Percentiles rank a stretch among this genome's conserved stretches.
phyloP scores from a whole-genome alignment of 2,888 invertebrate genomes.

The Zygothrica quintamaculata region DNA sequence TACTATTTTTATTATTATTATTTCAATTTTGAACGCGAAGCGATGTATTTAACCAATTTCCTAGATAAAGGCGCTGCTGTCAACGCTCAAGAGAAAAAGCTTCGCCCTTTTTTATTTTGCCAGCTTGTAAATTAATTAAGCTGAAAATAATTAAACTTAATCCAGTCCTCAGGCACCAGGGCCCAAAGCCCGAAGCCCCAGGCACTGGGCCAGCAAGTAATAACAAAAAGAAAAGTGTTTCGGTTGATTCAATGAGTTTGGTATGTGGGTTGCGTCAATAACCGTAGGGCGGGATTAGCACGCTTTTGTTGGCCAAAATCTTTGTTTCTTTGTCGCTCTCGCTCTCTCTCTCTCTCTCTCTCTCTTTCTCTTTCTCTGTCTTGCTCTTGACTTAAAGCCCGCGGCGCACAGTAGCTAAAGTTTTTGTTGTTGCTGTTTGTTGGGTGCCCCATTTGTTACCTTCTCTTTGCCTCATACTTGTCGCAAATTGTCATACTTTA shows the following conservation, averaged over 20 bases:
- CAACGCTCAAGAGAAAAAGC: slow-evolving; percentile 51
- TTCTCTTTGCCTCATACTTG: not conserved
- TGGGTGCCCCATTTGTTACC: slow-evolving; percentile 1
- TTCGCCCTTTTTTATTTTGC: slow-evolving; percentile 42
- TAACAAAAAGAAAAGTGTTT: slow-evolving; percentile 43
- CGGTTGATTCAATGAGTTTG: slow-evolving; percentile 28
- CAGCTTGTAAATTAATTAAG: slow-evolving; percentile 72
- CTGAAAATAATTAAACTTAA: slow-evolving; percentile 73
- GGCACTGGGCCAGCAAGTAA: slow-evolving; percentile 8
- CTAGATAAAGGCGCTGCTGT: slow-evolving; percentile 61
- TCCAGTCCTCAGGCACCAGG: slow-evolving; percentile 40
- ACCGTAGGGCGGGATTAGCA: slow-evolving; percentile 72
- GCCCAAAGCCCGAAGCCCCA: slow-evolving; percentile 8
- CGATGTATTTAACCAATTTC: slow-evolving; percentile 54
- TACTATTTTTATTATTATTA: too few species aligned
- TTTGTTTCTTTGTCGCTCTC: too few species aligned
- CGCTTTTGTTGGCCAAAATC: slow-evolving; percentile 40
- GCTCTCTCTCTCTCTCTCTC: too few species aligned
- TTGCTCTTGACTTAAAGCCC: slow-evolving; percentile 21
- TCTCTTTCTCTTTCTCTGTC: too few species aligned
- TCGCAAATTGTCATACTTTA: slow-evolving; percentile 34
- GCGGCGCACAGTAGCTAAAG: slow-evolving; percentile 40
- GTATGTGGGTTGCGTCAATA: slow-evolving; percentile 71
- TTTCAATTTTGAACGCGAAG: too few species aligned
- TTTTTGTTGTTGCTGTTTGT: slow-evolving; percentile 17